Evolutionary conservation across 2,888 invertebrate species (phyloP).

Genomic region (Machimus rusticus): DNA sequence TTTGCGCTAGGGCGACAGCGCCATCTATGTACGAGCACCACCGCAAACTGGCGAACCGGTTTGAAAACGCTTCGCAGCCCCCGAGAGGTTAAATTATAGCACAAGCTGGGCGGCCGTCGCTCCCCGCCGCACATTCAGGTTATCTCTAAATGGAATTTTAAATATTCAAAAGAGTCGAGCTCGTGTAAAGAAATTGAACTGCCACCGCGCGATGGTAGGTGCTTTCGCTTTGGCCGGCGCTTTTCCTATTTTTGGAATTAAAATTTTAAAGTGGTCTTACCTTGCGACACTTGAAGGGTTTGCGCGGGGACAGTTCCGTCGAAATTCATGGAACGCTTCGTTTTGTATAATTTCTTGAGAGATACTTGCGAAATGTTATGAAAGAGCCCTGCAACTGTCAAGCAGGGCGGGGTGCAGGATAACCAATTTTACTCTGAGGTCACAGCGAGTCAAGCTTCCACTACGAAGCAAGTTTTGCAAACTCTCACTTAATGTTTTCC

Average conservation of each 20-base stretch:
- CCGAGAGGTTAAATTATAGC: slow-evolving; percentile 12
- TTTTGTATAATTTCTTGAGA: neutral
- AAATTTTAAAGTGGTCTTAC: slow-evolving; percentile 11
- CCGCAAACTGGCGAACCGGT: neutral
- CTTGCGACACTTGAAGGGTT: neutral
- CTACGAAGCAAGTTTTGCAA: neutral
- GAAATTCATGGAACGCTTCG: neutral
- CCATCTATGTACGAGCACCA: neutral
- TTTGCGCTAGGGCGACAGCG: neutral
- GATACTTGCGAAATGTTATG: neutral
- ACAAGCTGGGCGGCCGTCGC: neutral
- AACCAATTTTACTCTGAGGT: neutral
- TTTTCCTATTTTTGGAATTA: neutral
- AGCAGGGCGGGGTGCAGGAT: neutral
- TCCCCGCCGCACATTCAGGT: neutral
- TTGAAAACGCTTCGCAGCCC: neutral
- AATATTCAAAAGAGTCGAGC: slow-evolving; percentile 29
- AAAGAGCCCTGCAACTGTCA: neutral
- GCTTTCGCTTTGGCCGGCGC: neutral
- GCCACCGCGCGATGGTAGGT: neutral
- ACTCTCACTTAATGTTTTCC: neutral
- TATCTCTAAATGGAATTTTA: slow-evolving; percentile 42
- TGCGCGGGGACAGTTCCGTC: neutral
- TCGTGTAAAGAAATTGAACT: slow-evolving; percentile 31
- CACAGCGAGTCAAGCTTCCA: neutral